A percentile compares a stretch with the other conserved stretches of the same genome.
Conservation (phyloP, 2,797 vertebrate species). For the Dicrostonyx torquatus region DNA sequence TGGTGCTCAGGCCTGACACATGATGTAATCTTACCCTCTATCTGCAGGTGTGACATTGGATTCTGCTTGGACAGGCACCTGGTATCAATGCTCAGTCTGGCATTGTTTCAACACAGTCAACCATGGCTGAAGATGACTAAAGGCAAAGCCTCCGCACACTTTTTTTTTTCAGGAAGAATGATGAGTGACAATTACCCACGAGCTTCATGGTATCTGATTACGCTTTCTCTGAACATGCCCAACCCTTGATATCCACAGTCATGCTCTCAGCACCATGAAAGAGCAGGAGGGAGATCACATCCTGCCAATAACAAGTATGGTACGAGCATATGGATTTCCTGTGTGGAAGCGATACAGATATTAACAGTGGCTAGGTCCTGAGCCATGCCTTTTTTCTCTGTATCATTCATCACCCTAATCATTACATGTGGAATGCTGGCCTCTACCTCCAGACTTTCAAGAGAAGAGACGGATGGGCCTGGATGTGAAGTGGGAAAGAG, state of each 20-base stretch:
- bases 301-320: neutral
- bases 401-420: neutral
- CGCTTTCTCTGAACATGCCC: neutral
- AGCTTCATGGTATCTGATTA: conserved; percentile 27
- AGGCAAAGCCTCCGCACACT: conserved; percentile 61
- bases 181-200: conserved; percentile 45
- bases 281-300: neutral
- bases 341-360: neutral
- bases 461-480: neutral
- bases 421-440: neutral
- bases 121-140: conserved; percentile 73
- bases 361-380: neutral
- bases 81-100: conserved; percentile 85
- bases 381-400: neutral
- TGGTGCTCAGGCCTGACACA: conserved; percentile 81
- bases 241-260: neutral
- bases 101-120: conserved; percentile 81
- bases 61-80: conserved; percentile 85
- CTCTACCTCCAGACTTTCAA: neutral
- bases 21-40: conserved; percentile 86
- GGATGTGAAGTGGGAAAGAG: neutral
- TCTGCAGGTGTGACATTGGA: conserved; percentile 84
- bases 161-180: neutral
- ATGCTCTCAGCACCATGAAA: neutral
- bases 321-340: neutral